Evolutionary conservation across 2,113 vertebrate genomes (phyloP).

Genomic region (Psettodes erumei): DNA sequence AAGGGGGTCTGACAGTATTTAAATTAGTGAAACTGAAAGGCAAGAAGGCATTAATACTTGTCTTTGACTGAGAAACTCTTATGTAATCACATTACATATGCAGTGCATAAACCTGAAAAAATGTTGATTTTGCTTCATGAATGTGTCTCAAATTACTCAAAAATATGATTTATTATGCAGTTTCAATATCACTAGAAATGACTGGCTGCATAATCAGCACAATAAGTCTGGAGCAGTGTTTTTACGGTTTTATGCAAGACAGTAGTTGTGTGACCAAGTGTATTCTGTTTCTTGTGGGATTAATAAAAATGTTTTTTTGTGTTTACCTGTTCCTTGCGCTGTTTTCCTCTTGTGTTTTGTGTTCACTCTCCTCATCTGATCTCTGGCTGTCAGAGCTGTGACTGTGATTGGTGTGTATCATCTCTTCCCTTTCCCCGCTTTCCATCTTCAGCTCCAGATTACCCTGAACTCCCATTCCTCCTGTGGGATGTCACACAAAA

Average conservation of each 20-base stretch:
- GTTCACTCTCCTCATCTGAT: slow-evolving; percentile 94
- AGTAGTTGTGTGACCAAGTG: neutral
- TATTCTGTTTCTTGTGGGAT: neutral
- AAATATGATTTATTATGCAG: neutral
- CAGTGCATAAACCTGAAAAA: neutral
- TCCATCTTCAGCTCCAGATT: slow-evolving; percentile 92
- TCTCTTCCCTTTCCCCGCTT: slow-evolving; percentile 89
- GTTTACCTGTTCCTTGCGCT: slow-evolving; percentile 84
- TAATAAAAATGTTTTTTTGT: too few relatives aligned
- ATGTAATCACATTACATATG: neutral
- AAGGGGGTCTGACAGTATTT: slow-evolving; percentile 40
- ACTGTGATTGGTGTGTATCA: slow-evolving; percentile 83
- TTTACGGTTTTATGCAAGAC: neutral
- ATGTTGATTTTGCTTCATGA: neutral
- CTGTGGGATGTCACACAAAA: slow-evolving; percentile 39
- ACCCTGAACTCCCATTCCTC: slow-evolving; percentile 76
- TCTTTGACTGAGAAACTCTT: slow-evolving; percentile 8
- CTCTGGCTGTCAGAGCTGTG: slow-evolving; percentile 93
- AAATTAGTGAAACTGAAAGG: slow-evolving; percentile 31
- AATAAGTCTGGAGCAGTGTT: neutral
- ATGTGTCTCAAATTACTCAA: neutral
- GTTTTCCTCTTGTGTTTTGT: slow-evolving; percentile 87
- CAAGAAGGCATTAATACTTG: slow-evolving; percentile 12
- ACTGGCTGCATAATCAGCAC: neutral
- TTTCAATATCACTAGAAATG: neutral